Evolutionary conservation across 1,140 invertebrate species (phyloP), one percentile per base, ranked within the genome.

Genomic region (Bradysia coprophila): DNA sequence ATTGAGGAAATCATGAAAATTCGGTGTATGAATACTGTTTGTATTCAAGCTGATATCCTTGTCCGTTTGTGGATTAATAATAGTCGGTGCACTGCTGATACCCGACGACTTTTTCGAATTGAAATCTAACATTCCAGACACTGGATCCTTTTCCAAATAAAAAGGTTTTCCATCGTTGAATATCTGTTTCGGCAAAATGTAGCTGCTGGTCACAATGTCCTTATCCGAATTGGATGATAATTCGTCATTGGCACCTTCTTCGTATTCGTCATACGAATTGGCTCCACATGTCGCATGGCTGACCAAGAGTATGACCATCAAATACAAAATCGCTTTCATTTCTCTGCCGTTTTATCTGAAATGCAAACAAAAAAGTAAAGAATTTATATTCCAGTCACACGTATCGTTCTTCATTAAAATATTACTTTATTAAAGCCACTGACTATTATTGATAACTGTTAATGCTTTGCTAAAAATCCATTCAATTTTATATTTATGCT

Each of bases 141-240:
- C 56, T 0, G 75, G 73, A 59, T 78, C 75, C 47, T 76, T 76
- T 31, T 76, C 72, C 1, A 76, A 52, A 37, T 75, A 76, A 51
- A 79, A 80, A 0, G 77, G 75, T 46, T 75, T 75, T 19, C 77
- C 77, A 41, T 75, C 69, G 48, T 79, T 77, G 49, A 78, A 75
- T 20, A 61, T 61, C 46, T 60, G 58, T 50, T 61, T 58, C 16
- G 58, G 57, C 10, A 58, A 39, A 9, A 61, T 51, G 20, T 60
- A 60, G 24, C 53, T 55, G 13, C 45, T 53, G 2, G 57, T 52
- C 28, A 57, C 52, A 2, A 59, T 40, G 5, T 21, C 31, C 13
- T 34, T 33, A 15, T 59, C 57, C 8, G 57, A 38, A 37, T 11
- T 16, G 4, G 6, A 9, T 16, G 10, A 5, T 36, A n/a, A 10